Evolutionary conservation across 2,888 invertebrate species (phyloP).

Genomic region (Blera fallax): DNA sequence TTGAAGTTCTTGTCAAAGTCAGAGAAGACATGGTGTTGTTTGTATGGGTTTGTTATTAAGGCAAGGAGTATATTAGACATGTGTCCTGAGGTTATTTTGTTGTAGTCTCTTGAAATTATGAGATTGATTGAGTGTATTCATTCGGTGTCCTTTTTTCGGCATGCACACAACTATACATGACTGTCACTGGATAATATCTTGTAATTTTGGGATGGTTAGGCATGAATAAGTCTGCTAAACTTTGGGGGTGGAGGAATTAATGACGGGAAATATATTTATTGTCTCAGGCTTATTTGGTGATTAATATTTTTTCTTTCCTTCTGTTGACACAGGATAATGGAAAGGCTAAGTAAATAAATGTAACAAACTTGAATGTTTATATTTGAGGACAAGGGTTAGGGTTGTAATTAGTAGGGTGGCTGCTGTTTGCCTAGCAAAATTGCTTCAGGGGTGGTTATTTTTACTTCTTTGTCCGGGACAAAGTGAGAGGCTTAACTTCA

Average conservation of each 20-base stretch:
- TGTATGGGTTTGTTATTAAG: not conserved
- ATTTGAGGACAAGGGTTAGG: not conserved
- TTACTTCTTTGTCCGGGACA: not conserved
- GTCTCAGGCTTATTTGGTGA: constrained; percentile 49
- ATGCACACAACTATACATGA: constrained; percentile 1
- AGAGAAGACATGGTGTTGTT: not conserved
- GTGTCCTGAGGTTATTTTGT: constrained; percentile 52
- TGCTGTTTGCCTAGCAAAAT: not conserved
- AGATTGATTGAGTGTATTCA: constrained; percentile 55
- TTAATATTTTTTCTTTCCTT: constrained; percentile 38
- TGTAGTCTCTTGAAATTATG: constrained; percentile 31
- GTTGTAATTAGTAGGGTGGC: not conserved
- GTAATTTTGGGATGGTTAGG: constrained; percentile 25
- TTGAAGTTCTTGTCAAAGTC: constrained; percentile 15
- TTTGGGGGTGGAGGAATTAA: constrained; percentile 30
- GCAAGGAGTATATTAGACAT: constrained; percentile 30
- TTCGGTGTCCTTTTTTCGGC: constrained; percentile 1
- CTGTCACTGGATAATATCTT: constrained; percentile 49
- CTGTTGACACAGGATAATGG: constrained; percentile 36
- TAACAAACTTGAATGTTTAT: constrained; percentile 4
- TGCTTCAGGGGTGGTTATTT: not conserved
- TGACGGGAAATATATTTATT: constrained; percentile 54
- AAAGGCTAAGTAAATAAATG: constrained; percentile 19
- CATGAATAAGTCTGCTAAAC: not conserved
- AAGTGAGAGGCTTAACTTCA: not conserved